Conservation (phyloP, 2,888 invertebrate genomes). For the Norana najaformis region DNA sequence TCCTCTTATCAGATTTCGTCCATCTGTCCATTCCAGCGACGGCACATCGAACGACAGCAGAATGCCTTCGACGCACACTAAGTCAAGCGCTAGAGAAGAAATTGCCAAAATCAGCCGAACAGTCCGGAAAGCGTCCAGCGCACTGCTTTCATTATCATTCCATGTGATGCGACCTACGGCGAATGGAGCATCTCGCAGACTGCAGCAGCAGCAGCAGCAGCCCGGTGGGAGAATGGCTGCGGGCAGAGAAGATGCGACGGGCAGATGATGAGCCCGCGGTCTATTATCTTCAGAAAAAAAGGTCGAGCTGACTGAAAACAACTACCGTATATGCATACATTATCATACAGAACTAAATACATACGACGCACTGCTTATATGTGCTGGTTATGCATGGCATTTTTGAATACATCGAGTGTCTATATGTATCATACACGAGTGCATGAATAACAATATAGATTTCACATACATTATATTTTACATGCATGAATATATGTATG, state of each 20-base stretch:
- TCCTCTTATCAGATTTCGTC: neutral
- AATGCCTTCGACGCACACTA: neutral
- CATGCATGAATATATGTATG: slow-evolving; percentile 29
- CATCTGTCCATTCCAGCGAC: neutral
- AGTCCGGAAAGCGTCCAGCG: neutral
- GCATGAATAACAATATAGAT: neutral
- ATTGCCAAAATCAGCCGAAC: neutral
- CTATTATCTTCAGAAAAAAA: slow-evolving; percentile 15
- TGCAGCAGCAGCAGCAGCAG: neutral
- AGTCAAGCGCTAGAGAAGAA: neutral
- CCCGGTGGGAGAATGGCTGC: neutral
- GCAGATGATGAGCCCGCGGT: neutral
- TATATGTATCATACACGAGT: neutral
- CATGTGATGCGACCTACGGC: neutral
- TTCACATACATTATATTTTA: neutral
- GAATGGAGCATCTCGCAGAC: neutral
- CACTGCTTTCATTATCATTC: slow-evolving; percentile 7
- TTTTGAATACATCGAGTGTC: neutral
- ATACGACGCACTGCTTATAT: neutral
- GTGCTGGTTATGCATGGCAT: neutral
- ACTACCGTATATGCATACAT: neutral
- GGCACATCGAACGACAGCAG: neutral
- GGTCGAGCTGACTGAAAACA: slow-evolving; percentile 25
- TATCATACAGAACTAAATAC: neutral
- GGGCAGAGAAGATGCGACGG: neutral